Evolutionary conservation across 1,140 invertebrate species (phyloP).

Genomic region (Zaprionus ornatus): DNA sequence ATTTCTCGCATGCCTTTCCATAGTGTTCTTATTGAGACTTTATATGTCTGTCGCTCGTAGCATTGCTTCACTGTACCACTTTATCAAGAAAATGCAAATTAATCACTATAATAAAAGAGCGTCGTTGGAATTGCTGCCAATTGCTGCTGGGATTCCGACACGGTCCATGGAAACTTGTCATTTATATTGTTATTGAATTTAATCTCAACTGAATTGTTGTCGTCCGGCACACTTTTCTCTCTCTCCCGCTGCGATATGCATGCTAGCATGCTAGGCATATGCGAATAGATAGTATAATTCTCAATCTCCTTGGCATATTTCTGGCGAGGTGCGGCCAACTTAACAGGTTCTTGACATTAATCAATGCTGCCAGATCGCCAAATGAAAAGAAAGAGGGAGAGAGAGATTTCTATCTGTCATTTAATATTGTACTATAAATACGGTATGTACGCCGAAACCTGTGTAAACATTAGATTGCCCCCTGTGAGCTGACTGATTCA

Average conservation of each 20-base stretch:
- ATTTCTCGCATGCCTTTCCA: neutral
- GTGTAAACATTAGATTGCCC: neutral
- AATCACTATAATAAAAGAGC: constrained; percentile 38
- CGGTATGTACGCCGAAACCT: neutral
- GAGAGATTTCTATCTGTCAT: neutral
- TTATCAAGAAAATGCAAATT: constrained; percentile 36
- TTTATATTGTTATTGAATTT: constrained; percentile 37
- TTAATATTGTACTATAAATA: neutral
- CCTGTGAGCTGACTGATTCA: neutral
- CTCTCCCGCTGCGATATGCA: neutral
- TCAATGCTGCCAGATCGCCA: neutral
- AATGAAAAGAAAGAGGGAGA: neutral
- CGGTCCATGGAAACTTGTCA: constrained; percentile 26
- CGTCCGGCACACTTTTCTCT: constrained; percentile 17
- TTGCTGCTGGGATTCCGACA: constrained; percentile 38
- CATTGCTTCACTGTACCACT: constrained; percentile 28
- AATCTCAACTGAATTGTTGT: constrained; percentile 50
- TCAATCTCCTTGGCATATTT: neutral
- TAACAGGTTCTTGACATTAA: neutral
- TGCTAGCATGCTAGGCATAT: neutral
- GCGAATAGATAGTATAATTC: neutral
- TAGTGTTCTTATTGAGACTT: neutral
- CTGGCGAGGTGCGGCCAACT: neutral
- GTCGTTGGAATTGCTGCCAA: constrained; percentile 16
- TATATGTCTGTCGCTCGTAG: constrained; percentile 5